Evolutionary conservation across 2,797 vertebrate species (phyloP).

Genomic region (Bryconaethiops microstoma): DNA sequence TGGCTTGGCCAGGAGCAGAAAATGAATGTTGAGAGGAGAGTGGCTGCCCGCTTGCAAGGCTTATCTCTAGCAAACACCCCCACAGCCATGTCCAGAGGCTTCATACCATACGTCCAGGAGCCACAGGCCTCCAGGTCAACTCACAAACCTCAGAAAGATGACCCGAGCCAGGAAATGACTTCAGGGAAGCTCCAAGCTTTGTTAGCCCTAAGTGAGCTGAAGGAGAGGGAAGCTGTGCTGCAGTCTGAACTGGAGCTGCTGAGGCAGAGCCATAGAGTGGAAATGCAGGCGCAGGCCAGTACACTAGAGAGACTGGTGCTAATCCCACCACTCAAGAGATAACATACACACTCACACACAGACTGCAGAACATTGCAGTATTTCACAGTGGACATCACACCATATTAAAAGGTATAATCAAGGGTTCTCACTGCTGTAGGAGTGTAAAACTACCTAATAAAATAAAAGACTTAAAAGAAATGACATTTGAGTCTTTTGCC

Average conservation of each 20-base stretch:
- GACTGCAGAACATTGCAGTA: neutral
- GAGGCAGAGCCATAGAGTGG: conserved; percentile 46
- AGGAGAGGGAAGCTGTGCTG: conserved; percentile 49
- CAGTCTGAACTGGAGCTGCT: conserved; percentile 49
- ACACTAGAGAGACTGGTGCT: conserved; percentile 56
- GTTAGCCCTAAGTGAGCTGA: conserved; percentile 46
- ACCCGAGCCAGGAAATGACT: conserved; percentile 9
- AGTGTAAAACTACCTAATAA: neutral
- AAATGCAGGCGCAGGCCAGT: conserved; percentile 50
- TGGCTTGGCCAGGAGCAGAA: conserved; percentile 34
- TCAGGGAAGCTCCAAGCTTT: conserved; percentile 50
- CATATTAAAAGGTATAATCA: neutral
- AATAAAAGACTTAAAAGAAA: too few species aligned
- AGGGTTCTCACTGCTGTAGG: neutral
- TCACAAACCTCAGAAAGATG: conserved; percentile 12
- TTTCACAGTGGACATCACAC: neutral
- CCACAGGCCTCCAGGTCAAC: conserved; percentile 24
- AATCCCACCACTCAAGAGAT: conserved; percentile 60
- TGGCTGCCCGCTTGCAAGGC: conserved; percentile 45
- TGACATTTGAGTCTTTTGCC: too few species aligned
- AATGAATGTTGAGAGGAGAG: conserved; percentile 51
- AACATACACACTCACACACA: neutral
- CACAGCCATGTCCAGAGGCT: conserved; percentile 32
- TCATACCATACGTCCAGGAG: conserved; percentile 49
- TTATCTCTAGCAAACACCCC: conserved; percentile 27